These are phyloP conservation scores for Athene noctua DNA, from an alignment of 2,113 vertebrate species.

Conservation along the genomic window DNA sequence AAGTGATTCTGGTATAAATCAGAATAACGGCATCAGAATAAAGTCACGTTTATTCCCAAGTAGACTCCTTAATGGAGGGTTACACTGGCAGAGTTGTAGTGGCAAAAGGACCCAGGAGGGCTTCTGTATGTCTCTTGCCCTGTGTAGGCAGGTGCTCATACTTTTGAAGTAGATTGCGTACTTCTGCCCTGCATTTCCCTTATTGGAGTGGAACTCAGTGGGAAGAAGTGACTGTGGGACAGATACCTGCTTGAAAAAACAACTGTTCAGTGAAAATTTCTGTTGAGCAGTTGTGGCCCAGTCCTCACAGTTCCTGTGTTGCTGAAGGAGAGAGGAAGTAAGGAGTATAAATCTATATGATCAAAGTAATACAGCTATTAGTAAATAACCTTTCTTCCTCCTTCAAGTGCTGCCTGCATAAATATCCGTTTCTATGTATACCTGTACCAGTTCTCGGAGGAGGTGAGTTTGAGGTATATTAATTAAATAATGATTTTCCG, in stretches of 20 bases:
- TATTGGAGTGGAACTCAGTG: not conserved
- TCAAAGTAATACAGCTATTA: constrained; percentile 19
- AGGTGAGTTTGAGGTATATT: constrained; percentile 3
- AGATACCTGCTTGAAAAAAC: not conserved
- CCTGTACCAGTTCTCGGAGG: not conserved
- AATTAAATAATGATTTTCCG: not conserved
- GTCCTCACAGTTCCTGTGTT: not conserved
- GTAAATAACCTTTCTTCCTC: constrained; percentile 9
- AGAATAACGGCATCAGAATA: not conserved
- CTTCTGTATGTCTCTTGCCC: not conserved
- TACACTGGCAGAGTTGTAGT: not conserved
- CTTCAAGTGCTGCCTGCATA: constrained; percentile 8
- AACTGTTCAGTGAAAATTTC: not conserved
- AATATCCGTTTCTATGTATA: not conserved
- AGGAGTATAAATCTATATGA: constrained; percentile 29
- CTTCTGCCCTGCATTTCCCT: not conserved
- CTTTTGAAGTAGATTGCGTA: not conserved
- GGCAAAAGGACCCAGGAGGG: not conserved
- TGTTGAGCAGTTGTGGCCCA: not conserved
- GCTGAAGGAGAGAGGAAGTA: not conserved
- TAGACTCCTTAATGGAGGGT: not conserved
- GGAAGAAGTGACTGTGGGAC: not conserved
- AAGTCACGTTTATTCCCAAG: not conserved
- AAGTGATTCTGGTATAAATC: not conserved
- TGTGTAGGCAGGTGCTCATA: not conserved